Base-by-base conservation (phyloP, 2,113 vertebrate genomes). In the Alectura lathami region DNA sequence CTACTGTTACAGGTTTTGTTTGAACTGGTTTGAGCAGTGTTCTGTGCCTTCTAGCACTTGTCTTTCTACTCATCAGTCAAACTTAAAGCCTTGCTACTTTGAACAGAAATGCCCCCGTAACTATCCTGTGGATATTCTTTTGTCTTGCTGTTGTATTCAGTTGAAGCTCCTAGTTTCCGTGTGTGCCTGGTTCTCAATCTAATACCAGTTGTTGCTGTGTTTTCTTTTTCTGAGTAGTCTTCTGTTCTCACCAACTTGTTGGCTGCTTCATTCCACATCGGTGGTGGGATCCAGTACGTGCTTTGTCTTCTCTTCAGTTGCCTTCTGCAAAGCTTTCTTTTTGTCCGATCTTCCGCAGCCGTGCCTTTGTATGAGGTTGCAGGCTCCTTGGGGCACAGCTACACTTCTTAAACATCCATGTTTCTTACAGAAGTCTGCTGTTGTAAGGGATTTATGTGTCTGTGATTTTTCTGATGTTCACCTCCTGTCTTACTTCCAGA, bases 401-500 rank as follows among this genome's bases (percentile, higher is more conserved):
- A 1, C 23, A 4, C 17, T 82, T 72, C 34, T 11, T 45, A 17
- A 68, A 57, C 51, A 22, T 60, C 75, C 4, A 0, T 27, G 11
- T 24, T 82, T 78, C 47, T 68, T 78, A 78, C 57, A 57, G 74
- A 92, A 45, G 42, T 53, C n/a, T 70, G 6, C 42, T 76, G 13
- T n/a, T 26, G 10, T n/a, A 75, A 81, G 24, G 53, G 60, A 5
- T 26, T 82, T 83, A 22, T 30, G 42, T 68, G 34, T 27, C 72
- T 51, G 20, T 76, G 32, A 57, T 94, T 69, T 18, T 9, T 80
- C 6, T 74, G 7, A 43, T 60, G 92, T 38, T 83, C 1, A 6
- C 50, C 79, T 63, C 4, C 21, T 86, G 83, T 66, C 83, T 50
- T 90, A 30, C 89, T 92, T 81, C 29, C 92, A 97, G 95, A 75